Conservation (phyloP, 2,797 vertebrate species). For the Pelodytes ibericus region DNA sequence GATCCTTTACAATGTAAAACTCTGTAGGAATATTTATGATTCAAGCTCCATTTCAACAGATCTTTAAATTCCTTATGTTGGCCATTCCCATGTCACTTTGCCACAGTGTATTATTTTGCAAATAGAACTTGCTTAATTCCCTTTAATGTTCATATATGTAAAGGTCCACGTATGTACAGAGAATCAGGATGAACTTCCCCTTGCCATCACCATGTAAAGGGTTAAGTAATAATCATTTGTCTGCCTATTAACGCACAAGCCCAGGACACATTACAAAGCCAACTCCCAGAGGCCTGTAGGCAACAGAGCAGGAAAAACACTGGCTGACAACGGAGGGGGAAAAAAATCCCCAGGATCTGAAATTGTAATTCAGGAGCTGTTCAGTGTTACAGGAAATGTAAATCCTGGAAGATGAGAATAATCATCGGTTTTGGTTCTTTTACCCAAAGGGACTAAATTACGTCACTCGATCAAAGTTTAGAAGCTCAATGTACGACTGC, state of each 20-base stretch:
- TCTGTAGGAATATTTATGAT: too few relatives aligned
- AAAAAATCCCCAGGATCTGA: conserved; percentile 50
- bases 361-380: conserved; percentile 47
- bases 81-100: too few relatives aligned
- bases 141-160: too few relatives aligned
- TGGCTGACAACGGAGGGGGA: conserved; percentile 24
- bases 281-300: conserved; percentile 42
- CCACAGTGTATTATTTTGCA: too few relatives aligned
- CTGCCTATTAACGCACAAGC: conserved; percentile 28
- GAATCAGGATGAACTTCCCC: too few relatives aligned
- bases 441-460: conserved; percentile 27
- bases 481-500: too few relatives aligned
- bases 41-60: too few relatives aligned
- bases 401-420: conserved; percentile 23
- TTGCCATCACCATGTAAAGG: too few relatives aligned
- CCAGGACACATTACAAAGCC: conserved; percentile 32
- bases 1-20: too few relatives aligned
- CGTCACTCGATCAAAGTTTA: conserved; percentile 9
- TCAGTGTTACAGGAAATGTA: conserved; percentile 27
- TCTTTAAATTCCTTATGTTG: too few relatives aligned
- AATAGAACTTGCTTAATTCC: too few relatives aligned
- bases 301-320: conserved; percentile 39
- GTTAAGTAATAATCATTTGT: neutral
- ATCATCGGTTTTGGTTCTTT: conserved; percentile 27
- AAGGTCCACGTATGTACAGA: too few relatives aligned